Base-by-base conservation (phyloP, 2,113 vertebrate species). In the Crotalus tigris region DNA sequence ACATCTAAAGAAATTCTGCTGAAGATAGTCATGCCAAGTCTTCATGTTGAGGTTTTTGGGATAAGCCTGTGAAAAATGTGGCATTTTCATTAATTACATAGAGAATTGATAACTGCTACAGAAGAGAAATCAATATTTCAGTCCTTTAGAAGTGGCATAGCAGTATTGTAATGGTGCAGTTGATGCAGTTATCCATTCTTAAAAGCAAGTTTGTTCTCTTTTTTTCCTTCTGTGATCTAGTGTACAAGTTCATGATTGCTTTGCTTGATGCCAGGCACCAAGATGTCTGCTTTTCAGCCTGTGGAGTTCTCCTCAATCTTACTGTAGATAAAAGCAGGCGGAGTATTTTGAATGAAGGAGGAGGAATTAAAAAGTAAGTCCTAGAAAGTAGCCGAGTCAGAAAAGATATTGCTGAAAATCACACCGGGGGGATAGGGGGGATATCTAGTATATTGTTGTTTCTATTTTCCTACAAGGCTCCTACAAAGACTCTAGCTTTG, bases 251-350 rank as follows among this genome's bases (percentile, higher is more conserved):
- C 93, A 61, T 98, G 93, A 97, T 99, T 53, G 96, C 98, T 0
- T 97, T 99, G 94, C 97, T 99, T 46, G 99, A 99, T 96, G 98
- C 98, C 19, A 98, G 98, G 97, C 98, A 98, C 91, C 97, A 97
- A n/a, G 98, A 99, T 26, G 95, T 99, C 94, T 99, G 99, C 95
- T 99, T 98, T 95, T 98, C 98, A 53, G 98, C 99, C 94, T 99
- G 99, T 91, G 99, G 99, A 85, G 98, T 99, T 93, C 98, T 99
- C 95, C 98, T 98, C 91, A 99, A 99, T 95, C 98, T 99, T 95
- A 98, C 97, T 49, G 97, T 97, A 95, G 98, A 98, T 92, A 95
- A 97, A 91, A 96, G 97, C 85, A 98, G 95, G 92, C 96, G 96
- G 55, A 58, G 55, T 91, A 85, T 97, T 64, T 97, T 99, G 24